phyloP scores from a whole-genome alignment of 1,140 invertebrate species.

The Chironomus tepperi region DNA sequence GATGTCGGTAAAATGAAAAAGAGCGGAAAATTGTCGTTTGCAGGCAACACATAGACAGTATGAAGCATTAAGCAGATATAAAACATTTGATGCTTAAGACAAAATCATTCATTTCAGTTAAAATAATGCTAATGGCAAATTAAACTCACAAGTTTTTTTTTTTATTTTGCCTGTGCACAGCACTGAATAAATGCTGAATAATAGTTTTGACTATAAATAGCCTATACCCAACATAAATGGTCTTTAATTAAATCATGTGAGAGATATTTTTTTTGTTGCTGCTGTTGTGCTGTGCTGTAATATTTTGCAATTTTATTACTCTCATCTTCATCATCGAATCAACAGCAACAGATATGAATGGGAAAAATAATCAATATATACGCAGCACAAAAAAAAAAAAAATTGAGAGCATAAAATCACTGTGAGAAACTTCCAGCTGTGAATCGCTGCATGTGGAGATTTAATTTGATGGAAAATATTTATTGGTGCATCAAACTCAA shows the following conservation, averaged over 20 bases:
- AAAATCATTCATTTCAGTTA: not conserved
- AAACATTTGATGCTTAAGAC: not conserved
- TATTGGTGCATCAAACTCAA: slow-evolving; percentile 17
- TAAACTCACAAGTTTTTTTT: not conserved
- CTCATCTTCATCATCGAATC: not conserved
- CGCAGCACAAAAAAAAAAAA: too few relatives aligned
- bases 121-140: not conserved
- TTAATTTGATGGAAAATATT: slow-evolving; percentile 23
- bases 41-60: not conserved
- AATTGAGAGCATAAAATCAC: not conserved
- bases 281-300: not conserved
- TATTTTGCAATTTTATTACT: too few relatives aligned
- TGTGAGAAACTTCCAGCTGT: slow-evolving; percentile 15
- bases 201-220: not conserved
- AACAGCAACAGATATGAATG: not conserved
- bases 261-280: not conserved
- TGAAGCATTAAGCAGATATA: not conserved
- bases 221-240: not conserved
- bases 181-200: too few relatives aligned
- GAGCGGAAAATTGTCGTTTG: slow-evolving; percentile 16
- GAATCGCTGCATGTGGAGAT: slow-evolving; percentile 8
- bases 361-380: not conserved
- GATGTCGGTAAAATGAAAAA: slow-evolving; percentile 5
- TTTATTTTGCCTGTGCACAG: not conserved
- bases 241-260: slow-evolving; percentile 14